A percentile compares a stretch with the other conserved stretches of the same genome.
phyloP scores from a whole-genome alignment of 2,113 vertebrate genomes.

The Limnothrissa miodon region DNA sequence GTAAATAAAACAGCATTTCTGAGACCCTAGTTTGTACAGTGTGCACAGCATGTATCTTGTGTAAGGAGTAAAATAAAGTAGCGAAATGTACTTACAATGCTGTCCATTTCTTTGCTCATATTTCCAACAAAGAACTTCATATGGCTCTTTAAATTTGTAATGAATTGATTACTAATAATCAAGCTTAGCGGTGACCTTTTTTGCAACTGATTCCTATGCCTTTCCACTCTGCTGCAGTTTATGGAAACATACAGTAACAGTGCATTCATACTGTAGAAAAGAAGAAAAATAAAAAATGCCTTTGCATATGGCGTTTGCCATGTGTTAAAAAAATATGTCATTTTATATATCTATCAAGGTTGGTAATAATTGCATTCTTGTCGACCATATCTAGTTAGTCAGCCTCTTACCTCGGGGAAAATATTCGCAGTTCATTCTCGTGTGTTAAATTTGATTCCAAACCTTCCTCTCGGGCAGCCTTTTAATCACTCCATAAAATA shows the following conservation, averaged over 20 bases:
- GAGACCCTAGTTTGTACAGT: too few species aligned
- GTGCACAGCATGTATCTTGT: too few species aligned
- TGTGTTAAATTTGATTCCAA: not conserved
- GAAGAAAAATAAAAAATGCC: not conserved
- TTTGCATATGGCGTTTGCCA: not conserved
- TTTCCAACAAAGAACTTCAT: too few species aligned
- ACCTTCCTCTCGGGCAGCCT: not conserved
- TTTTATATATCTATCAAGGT: not conserved
- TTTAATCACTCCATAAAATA: constrained; percentile 25
- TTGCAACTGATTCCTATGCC: not conserved
- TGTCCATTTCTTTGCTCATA: too few species aligned
- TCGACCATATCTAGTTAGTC: not conserved
- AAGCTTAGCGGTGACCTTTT: too few species aligned
- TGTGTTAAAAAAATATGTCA: not conserved
- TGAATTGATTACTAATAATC: too few species aligned
- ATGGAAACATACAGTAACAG: not conserved
- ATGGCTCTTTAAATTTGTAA: too few species aligned
- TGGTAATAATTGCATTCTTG: not conserved
- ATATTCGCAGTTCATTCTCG: not conserved
- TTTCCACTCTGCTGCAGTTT: not conserved
- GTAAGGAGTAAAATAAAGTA: too few species aligned
- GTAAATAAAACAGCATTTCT: too few species aligned
- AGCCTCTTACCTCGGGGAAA: not conserved
- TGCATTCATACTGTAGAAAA: not conserved
- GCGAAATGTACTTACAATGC: too few species aligned